Percentiles rank a stretch among this genome's conserved stretches.
Evolutionary conservation across 2,888 invertebrate species (phyloP).

Genomic region (Stenodera caucasica): DNA sequence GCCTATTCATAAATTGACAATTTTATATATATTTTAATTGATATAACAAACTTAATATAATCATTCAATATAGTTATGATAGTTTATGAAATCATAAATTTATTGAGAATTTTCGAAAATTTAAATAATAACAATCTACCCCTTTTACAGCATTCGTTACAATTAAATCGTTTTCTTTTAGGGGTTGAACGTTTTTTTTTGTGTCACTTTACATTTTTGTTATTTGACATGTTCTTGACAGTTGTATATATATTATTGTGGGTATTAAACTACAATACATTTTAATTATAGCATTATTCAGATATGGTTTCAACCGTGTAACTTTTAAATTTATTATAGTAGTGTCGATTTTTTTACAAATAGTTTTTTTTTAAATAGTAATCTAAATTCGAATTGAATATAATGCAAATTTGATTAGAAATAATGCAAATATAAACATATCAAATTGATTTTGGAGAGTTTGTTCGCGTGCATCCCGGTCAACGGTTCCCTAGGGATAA

Average conservation of each 20-base stretch:
- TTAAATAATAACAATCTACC: background rate
- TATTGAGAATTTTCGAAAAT: conserved; percentile 1
- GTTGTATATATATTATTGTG: conserved; percentile 42
- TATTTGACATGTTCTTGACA: conserved; percentile 44
- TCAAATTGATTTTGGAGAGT: conserved; percentile 27
- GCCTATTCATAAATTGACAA: conserved; percentile 47
- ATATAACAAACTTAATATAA: conserved; percentile 44
- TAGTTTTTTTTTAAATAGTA: background rate
- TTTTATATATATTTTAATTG: conserved; percentile 50
- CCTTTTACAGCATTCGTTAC: conserved; percentile 26
- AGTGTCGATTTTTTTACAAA: background rate
- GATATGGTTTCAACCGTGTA: conserved; percentile 28
- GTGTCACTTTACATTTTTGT: conserved; percentile 34
- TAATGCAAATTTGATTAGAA: conserved; percentile 18
- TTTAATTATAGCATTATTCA: conserved; percentile 41
- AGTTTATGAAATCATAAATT: conserved; percentile 49
- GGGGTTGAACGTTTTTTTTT: conserved; percentile 37
- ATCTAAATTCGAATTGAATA: conserved; percentile 16
- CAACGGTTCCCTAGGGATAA: conserved; percentile 29
- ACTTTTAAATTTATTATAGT: conserved; percentile 28
- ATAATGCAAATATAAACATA: conserved; percentile 17
- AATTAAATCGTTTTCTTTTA: conserved; percentile 32
- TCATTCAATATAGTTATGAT: conserved; percentile 43
- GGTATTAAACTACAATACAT: conserved; percentile 40
- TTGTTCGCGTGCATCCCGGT: conserved; percentile 27